Conservation (phyloP, 1,140 invertebrate genomes). For the Caenorhabditis inopinata region DNA sequence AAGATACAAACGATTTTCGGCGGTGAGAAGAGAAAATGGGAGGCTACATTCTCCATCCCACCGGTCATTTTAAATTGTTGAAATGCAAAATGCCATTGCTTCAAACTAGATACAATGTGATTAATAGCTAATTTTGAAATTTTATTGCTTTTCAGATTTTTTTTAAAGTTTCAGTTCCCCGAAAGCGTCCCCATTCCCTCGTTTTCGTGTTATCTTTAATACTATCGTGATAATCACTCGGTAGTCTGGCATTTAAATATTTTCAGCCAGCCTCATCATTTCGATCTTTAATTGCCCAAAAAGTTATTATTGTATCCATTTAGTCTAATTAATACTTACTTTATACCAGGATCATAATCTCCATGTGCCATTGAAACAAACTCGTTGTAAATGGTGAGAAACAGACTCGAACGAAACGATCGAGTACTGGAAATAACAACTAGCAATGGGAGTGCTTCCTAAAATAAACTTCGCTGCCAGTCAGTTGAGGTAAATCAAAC, state of each 20-base stretch:
- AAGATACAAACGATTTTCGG: constrained; percentile 16
- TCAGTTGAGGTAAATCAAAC: constrained; percentile 9
- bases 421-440: neutral
- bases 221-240: too few species aligned
- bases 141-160: neutral
- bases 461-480: neutral
- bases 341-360: neutral
- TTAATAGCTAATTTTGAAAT: neutral
- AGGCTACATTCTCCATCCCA: neutral
- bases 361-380: neutral
- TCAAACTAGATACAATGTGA: too few species aligned
- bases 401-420: neutral
- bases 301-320: neutral
- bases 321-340: neutral
- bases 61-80: neutral
- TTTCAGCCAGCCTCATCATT: too few species aligned
- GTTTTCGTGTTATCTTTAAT: too few species aligned
- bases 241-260: too few species aligned
- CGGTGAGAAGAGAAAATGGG: neutral
- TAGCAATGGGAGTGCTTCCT: neutral
- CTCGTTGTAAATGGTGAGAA: too few species aligned
- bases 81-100: too few species aligned
- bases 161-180: too few species aligned
- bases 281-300: too few species aligned
- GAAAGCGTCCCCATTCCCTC: too few species aligned